Evolutionary conservation across 2,888 invertebrate genomes (phyloP), one percentile per base, ranked within the genome.

Genomic region (Tenthredo livida): DNA sequence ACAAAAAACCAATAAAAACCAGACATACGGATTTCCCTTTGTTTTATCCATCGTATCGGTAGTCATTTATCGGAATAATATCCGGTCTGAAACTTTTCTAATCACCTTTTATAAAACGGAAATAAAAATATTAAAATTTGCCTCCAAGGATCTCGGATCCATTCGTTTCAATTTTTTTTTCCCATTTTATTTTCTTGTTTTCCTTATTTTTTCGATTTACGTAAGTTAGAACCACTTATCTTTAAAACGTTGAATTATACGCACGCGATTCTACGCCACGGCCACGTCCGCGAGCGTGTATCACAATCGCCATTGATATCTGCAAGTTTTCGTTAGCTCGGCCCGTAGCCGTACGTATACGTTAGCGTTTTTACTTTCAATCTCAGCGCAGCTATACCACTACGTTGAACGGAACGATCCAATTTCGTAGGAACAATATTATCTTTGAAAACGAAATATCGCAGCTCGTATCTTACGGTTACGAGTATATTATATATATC

Each of bases 361-460:
- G 25, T 25, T 78, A 12, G 77, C 50, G 54, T 78, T 80, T 80
- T 40, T 58, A 80, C 37, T 80, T 80, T 80, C 61, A 80, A 80
- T 80, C 78, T 33, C 50, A n/a, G 29, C 77, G 29, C 77, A 7
- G 3, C 17, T 40, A 50, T 50, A 54, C 1, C 7, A n/a, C 54
- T 15, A 37, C 15, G 54, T 15, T n/a, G n/a, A 77, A 77, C 33
- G 61, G 61, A 61, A 80, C 78, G 78, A 61, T 40, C 80, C 80
- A 80, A 80, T 61, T 80, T 37, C 80, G 61, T 7, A 40, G 10
- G 80, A 61, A 25, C 58, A 61, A 80, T 80, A 61, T 61, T 61
- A 80, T 80, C 61, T 80, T 61, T 61, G 61, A 80, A 80, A 61
- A 80, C 40, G 58, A 61, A 80, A 80, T 80, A 61, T 58, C 58